Conservation (phyloP, 37 sponge, comb jelly and placozoan genomes). For the Oopsacas minuta region DNA sequence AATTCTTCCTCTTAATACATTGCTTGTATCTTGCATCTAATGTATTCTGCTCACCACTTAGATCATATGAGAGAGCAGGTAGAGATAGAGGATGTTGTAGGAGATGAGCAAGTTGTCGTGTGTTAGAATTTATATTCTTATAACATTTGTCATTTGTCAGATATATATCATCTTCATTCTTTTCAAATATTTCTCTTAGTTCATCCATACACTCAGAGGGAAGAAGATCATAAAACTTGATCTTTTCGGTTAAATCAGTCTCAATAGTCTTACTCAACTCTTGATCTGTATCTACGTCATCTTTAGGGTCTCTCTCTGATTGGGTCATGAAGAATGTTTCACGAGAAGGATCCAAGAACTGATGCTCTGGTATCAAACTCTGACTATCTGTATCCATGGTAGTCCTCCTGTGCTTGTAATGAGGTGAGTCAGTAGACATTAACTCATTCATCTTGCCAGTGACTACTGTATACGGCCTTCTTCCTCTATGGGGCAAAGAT, state of each 20-base stretch:
- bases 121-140: neutral
- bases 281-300: neutral
- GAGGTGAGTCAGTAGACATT: neutral
- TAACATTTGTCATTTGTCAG: neutral
- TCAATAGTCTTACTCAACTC: neutral
- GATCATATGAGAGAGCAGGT: neutral
- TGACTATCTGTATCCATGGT: neutral
- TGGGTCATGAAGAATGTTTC: conserved; percentile 11
- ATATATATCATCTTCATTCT: neutral
- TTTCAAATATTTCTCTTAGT: neutral
- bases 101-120: neutral
- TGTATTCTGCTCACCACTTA: neutral
- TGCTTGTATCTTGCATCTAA: neutral
- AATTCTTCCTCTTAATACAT: neutral
- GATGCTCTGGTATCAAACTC: neutral
- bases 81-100: neutral
- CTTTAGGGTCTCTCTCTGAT: neutral
- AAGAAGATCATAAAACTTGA: neutral
- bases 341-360: neutral
- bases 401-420: neutral
- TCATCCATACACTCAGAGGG: neutral
- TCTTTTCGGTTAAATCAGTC: neutral
- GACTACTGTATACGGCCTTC: neutral
- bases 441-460: neutral
- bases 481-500: neutral